Evolutionary conservation across 2,113 vertebrate species (phyloP).

Genomic region (Ardeotis arabs): DNA sequence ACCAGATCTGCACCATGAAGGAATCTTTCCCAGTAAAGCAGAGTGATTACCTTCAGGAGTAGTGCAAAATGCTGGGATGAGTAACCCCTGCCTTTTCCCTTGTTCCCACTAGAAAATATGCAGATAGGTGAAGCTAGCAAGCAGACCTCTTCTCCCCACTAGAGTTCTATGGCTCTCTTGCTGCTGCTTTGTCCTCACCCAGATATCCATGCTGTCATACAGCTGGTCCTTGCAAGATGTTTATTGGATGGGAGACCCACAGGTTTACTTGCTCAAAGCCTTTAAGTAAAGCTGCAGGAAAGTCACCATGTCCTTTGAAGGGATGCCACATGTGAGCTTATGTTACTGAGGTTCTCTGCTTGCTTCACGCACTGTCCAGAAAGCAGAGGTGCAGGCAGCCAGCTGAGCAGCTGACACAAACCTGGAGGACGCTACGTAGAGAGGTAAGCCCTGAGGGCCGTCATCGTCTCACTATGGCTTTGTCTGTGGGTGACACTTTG

Average conservation of each 20-base stretch:
- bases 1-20: background rate
- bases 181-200: background rate
- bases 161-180: background rate
- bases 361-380: background rate
- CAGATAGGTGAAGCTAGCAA: background rate
- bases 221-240: background rate
- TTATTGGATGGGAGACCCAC: background rate
- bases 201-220: background rate
- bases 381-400: background rate
- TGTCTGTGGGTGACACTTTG: background rate
- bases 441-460: background rate
- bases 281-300: background rate
- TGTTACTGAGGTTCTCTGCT: background rate
- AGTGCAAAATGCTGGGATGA: background rate
- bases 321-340: accelerated
- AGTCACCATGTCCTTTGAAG: background rate
- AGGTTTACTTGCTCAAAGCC: background rate
- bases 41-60: background rate
- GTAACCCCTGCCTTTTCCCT: background rate
- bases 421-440: background rate
- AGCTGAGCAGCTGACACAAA: background rate
- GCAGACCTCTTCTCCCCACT: background rate
- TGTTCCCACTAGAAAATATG: background rate
- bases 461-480: background rate
- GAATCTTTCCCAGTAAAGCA: background rate